These are phyloP conservation scores for Campylomormyrus tamandua DNA, from an alignment of 2,113 vertebrate species.

Conservation along the genomic window DNA sequence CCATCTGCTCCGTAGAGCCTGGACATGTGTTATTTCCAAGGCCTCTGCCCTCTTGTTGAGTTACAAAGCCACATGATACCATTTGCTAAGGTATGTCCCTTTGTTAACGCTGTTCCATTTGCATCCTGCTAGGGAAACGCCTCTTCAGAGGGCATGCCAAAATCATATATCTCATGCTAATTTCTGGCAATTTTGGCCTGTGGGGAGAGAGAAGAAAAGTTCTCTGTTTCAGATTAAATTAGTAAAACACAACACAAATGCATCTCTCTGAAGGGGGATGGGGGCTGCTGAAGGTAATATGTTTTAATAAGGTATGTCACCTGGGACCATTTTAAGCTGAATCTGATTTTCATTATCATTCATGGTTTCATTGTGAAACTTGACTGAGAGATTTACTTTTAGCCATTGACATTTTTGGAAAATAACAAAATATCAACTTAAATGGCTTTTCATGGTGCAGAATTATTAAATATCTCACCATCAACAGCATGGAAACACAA, in stretches of 20 bases:
- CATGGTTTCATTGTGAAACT: conserved; percentile 9
- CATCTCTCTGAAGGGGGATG: conserved; percentile 31
- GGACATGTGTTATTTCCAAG: not conserved
- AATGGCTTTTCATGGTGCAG: not conserved
- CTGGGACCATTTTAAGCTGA: conserved; percentile 33
- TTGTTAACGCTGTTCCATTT: not conserved
- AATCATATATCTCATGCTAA: conserved; percentile 11
- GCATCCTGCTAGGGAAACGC: not conserved
- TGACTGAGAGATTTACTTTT: conserved; percentile 18
- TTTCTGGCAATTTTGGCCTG: conserved; percentile 22
- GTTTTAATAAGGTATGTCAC: conserved; percentile 34
- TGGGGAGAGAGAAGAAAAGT: conserved; percentile 3
- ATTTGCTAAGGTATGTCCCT: not conserved
- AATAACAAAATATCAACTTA: not conserved
- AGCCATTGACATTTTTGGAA: not conserved
- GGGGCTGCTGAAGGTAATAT: conserved; percentile 32
- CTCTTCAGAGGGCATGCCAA: not conserved
- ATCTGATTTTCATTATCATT: conserved; percentile 34
- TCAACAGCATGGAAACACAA: not conserved
- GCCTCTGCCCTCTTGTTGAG: not conserved
- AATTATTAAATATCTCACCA: not conserved
- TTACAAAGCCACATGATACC: not conserved
- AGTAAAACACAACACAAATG: conserved; percentile 32
- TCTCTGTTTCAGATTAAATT: conserved; percentile 12
- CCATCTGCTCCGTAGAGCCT: not conserved